A percentile compares a stretch with the other conserved stretches of the same genome.
phyloP scores from a whole-genome alignment of 2,113 vertebrate genomes.

The Phalacrocorax pelagicus region DNA sequence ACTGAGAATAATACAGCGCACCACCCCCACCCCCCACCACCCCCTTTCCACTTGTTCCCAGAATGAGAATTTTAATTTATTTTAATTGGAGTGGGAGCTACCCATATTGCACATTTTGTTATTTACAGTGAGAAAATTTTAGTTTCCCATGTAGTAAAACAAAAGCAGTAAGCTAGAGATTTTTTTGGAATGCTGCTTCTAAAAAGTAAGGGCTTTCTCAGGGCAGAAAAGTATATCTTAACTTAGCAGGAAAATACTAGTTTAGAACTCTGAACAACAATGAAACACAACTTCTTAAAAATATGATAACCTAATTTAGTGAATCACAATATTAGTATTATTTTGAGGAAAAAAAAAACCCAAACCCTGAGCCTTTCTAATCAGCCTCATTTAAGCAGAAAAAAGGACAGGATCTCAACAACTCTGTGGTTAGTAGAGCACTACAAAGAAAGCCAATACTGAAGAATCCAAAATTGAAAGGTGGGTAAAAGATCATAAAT shows the following conservation, averaged over 20 bases:
- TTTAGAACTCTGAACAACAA: background rate
- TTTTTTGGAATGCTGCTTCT: accelerated
- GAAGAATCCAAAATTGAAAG: background rate
- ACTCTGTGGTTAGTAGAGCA: background rate
- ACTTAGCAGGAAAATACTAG: background rate
- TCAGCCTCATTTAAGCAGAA: background rate
- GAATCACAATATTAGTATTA: background rate
- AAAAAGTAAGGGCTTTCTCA: background rate
- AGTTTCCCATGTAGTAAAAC: background rate
- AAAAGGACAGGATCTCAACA: background rate
- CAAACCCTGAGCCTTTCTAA: background rate
- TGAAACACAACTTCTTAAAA: background rate
- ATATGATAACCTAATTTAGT: background rate
- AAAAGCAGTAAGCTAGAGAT: background rate
- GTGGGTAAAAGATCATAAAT: background rate
- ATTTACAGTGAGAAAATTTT: background rate
- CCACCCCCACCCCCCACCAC: accelerated
- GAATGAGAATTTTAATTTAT: background rate
- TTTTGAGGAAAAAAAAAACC: background rate
- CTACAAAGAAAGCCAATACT: background rate
- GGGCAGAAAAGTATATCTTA: background rate
- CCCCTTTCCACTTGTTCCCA: background rate
- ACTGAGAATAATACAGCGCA: background rate
- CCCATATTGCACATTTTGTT: background rate
- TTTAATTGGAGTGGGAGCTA: background rate